Conservation (phyloP, 2,797 vertebrate genomes). For the Mareca penelope region DNA sequence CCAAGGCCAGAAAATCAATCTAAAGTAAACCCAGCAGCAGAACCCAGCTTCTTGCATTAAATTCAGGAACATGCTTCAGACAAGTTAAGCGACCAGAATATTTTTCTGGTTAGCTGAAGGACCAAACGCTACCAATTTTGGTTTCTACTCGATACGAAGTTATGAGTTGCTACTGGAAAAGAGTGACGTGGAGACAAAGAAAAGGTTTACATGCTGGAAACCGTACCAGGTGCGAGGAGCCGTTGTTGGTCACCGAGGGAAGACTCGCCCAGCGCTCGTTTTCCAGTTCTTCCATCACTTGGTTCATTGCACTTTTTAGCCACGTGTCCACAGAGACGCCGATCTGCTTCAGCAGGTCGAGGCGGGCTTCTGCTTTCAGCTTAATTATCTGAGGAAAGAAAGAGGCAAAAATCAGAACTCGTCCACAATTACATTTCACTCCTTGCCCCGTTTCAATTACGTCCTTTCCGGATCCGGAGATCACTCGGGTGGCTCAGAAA, state of each 20-base stretch:
- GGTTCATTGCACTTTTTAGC: conserved; percentile 98
- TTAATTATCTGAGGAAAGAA: conserved; percentile 85
- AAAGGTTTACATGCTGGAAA: rapidly evolving
- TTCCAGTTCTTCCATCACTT: conserved; percentile 98
- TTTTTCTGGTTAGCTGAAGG: too few relatives aligned
- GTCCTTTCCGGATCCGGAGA: rapidly evolving
- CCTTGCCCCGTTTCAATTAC: rapidly evolving
- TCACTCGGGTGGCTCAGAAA: rapidly evolving
- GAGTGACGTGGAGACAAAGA: rapidly evolving
- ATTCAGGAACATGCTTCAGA: neutral
- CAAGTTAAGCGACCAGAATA: neutral
- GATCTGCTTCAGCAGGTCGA: conserved; percentile 94
- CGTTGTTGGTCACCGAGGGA: conserved; percentile 87
- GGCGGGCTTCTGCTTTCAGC: conserved; percentile 93
- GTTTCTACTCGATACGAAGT: rapidly evolving
- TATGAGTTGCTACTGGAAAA: neutral
- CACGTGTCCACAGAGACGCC: conserved; percentile 96
- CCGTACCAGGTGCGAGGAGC: conserved; percentile 88
- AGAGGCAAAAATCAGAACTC: neutral
- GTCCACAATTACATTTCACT: rapidly evolving
- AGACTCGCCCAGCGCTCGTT: conserved; percentile 93
- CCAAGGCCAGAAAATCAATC: neutral
- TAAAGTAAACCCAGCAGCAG: neutral
- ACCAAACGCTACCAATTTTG: too few relatives aligned
- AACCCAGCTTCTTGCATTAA: neutral